phyloP scores from a whole-genome alignment of 2,113 vertebrate genomes.

The Tenebrosternarchus preto region DNA sequence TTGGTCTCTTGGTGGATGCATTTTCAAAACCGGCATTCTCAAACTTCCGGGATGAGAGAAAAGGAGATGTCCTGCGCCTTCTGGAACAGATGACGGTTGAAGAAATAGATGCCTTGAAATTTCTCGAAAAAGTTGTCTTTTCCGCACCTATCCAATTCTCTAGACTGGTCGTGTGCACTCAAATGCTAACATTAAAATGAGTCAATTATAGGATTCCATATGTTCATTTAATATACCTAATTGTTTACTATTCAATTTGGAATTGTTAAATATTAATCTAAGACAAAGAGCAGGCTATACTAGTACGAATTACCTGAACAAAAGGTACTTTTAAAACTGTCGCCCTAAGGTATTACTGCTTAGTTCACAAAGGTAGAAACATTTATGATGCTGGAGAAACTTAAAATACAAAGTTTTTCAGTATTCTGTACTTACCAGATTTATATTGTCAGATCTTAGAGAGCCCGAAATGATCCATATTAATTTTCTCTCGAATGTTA shows the following conservation, averaged over 20 bases:
- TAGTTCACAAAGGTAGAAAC: not conserved
- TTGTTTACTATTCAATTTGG: no score
- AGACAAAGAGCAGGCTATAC: not conserved
- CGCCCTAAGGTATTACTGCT: not conserved
- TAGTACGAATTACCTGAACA: not conserved
- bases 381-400: not conserved
- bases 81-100: conserved; percentile 40
- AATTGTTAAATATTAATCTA: no score
- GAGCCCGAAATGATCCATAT: conserved; percentile 37
- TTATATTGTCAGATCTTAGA: conserved; percentile 25
- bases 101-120: not conserved
- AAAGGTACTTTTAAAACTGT: not conserved
- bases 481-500: conserved; percentile 15
- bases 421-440: conserved; percentile 63
- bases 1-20: conserved; percentile 60
- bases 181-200: not conserved
- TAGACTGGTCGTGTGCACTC: not conserved
- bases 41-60: conserved; percentile 29
- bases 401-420: conserved; percentile 11
- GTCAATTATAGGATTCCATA: no score
- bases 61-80: conserved; percentile 37
- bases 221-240: no score
- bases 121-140: not conserved
- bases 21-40: conserved; percentile 71
- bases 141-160: not conserved